Evolutionary conservation across 2,797 vertebrate genomes (phyloP).

Genomic region (Astyanax mexicanus): DNA sequence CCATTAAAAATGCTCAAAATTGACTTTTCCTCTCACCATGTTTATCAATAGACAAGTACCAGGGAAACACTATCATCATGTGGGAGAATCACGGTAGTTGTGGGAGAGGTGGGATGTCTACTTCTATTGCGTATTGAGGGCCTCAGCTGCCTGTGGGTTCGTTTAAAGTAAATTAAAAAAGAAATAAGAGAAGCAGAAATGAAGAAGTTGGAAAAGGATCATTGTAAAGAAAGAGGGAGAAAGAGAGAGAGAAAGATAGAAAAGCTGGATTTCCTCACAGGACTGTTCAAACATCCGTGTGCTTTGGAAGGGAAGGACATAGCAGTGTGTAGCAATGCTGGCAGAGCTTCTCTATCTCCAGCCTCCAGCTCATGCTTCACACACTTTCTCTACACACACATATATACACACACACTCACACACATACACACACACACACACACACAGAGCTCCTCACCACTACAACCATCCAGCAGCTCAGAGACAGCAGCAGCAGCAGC

Average conservation of each 20-base stretch:
- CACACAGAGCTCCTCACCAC: not conserved
- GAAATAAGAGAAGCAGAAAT: slow-evolving; percentile 1
- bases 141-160: slow-evolving; percentile 60
- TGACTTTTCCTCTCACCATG: no score
- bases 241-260: slow-evolving; percentile 39
- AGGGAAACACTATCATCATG: no score
- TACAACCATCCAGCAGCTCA: slow-evolving; percentile 2
- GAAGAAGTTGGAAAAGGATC: no score
- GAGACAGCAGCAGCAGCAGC: slow-evolving; percentile 17
- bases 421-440: not conserved
- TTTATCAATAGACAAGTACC: no score
- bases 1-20: no score
- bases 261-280: slow-evolving; percentile 23
- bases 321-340: slow-evolving; percentile 8
- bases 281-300: slow-evolving; percentile 5
- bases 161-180: slow-evolving; percentile 54
- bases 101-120: no score
- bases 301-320: slow-evolving; percentile 44
- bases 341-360: not conserved
- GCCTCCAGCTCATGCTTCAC: slow-evolving; percentile 15
- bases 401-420: not conserved
- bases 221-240: slow-evolving; percentile 17
- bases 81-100: no score
- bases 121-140: no score
- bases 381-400: not conserved